A percentile compares a stretch with the other conserved stretches of the same genome.
phyloP scores from a whole-genome alignment of 2,888 invertebrate genomes.

The Erebia palarica region DNA sequence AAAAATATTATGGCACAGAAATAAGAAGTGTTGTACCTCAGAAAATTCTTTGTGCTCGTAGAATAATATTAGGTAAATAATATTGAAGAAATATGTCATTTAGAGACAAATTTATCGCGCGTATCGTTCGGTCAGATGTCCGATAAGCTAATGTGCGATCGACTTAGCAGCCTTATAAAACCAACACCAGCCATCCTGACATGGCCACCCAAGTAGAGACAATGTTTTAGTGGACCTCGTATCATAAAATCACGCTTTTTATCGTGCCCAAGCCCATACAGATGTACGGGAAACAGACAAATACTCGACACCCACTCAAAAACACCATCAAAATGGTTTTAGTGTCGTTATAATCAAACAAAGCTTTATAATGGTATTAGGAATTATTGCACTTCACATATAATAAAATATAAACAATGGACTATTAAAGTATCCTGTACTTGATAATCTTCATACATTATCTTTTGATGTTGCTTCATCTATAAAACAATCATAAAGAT shows the following conservation, averaged over 20 bases:
- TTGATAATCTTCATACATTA: constrained; percentile 20
- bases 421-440: constrained; percentile 10
- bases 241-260: constrained; percentile 80
- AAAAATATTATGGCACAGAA: neutral
- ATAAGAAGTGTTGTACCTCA: neutral
- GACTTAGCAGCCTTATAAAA: constrained; percentile 18
- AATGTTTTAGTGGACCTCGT: constrained; percentile 70
- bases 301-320: constrained; percentile 72
- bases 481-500: constrained; percentile 5
- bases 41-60: neutral
- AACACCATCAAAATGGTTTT: constrained; percentile 55
- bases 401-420: constrained; percentile 23
- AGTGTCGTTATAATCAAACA: constrained; percentile 58
- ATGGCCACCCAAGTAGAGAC: constrained; percentile 78
- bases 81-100: neutral
- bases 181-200: constrained; percentile 40
- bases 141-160: constrained; percentile 11
- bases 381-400: constrained; percentile 51
- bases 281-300: constrained; percentile 63
- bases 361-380: constrained; percentile 52
- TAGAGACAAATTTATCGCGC: neutral
- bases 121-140: neutral
- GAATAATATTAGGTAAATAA: neutral
- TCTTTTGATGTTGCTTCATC: neutral
- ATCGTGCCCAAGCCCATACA: constrained; percentile 64